Evolutionary conservation across 1,140 invertebrate species (phyloP).

Genomic region (Pogonognathellus flavescens): DNA sequence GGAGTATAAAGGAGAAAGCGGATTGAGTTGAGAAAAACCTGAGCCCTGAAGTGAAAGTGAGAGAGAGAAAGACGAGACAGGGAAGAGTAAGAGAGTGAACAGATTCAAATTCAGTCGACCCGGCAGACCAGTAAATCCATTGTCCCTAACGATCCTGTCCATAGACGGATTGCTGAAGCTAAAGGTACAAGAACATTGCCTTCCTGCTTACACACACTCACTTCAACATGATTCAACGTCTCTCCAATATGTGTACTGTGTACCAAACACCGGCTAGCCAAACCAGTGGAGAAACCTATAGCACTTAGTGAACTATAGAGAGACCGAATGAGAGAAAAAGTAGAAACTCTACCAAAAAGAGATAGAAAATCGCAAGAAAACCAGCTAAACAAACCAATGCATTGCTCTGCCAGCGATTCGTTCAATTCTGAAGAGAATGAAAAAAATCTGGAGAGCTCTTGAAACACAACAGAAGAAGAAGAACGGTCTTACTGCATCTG

Average conservation of each 20-base stretch:
- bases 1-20: slow-evolving; percentile 18
- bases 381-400: slow-evolving; percentile 23
- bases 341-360: neutral
- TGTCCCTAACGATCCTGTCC: slow-evolving; percentile 31
- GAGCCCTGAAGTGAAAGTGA: neutral
- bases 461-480: slow-evolving; percentile 44
- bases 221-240: slow-evolving; percentile 15
- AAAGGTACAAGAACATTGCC: neutral
- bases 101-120: slow-evolving; percentile 44
- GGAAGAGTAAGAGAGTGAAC: neutral
- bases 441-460: slow-evolving; percentile 56
- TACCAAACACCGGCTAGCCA: neutral
- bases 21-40: slow-evolving; percentile 32
- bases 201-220: neutral
- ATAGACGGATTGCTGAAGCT: slow-evolving; percentile 30
- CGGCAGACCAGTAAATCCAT: slow-evolving; percentile 44
- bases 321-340: slow-evolving; percentile 9
- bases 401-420: slow-evolving; percentile 16
- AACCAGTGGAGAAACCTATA: neutral
- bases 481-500: slow-evolving; percentile 30
- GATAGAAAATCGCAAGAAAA: slow-evolving; percentile 11
- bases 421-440: slow-evolving; percentile 34
- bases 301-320: neutral
- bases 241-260: neutral
- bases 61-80: neutral